Evolutionary conservation across 2,888 invertebrate species (phyloP), one percentile per base, ranked within the genome.

Genomic region (Cheilosia vulpina): DNA sequence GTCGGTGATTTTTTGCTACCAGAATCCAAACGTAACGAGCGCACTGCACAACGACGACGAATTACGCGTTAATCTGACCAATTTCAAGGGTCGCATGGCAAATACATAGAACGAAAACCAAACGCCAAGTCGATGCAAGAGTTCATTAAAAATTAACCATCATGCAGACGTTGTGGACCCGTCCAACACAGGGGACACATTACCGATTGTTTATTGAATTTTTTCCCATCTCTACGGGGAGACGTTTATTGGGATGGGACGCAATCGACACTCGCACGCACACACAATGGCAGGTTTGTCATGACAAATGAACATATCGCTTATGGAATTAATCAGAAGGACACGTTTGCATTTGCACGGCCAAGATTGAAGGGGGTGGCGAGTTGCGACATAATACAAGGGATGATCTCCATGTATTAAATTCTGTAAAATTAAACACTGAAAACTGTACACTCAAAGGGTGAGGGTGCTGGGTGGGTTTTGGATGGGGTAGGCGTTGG

Each of bases 61-160:
- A 80, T 76, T 80, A 76, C 57, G 76, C 84, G 84, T 85, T 85
- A 85, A 85, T 85, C 84, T 76, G 75, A 76, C 76, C 84, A 85
- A 80, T 85, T 85, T 80, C 53, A 85, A 55, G 80, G 84, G 80
- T 85, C 58, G 52, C 62, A 47, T 75, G 41, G 50, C 57, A 62
- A 75, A 57, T 63, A 21, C 21, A 2, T 21, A 57, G 41, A 24
- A 34, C 52, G 45, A 17, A 19, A 4, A 11, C 11, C 19, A 57
- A 41, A 19, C 55, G 60, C 47, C 38, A 38, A 38, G 17, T 55
- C 58, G 52, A 60, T 71, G 58, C 60, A 50, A 80, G 27, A 27
- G 80, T 80, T 85, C 80, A 85, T 85, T 85, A 85, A 85, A 85
- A 85, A 80, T 50, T 80, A 69, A 80, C 75, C 69, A 58, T 57